Evolutionary conservation across 92 coral and sea anemone species (phyloP).

Genomic region (Virgularia gustaviana): DNA sequence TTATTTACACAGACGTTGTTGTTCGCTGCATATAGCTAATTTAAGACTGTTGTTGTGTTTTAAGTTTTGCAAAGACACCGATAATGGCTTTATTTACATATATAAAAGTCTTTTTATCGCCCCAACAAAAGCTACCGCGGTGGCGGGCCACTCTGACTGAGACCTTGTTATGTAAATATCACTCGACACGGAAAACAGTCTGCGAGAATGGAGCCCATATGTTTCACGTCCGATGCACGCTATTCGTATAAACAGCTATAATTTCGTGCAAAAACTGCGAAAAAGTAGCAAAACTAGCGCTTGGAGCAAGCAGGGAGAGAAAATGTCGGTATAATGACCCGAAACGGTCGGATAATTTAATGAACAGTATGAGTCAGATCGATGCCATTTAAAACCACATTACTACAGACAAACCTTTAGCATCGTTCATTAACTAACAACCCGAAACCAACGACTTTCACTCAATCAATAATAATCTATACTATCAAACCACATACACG

Average conservation of each 20-base stretch:
- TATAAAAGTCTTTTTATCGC: constrained; percentile 43
- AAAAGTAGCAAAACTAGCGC: too few species aligned
- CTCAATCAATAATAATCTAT: too few species aligned
- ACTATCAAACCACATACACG: too few species aligned
- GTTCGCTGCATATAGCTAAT: constrained; percentile 8
- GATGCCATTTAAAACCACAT: constrained; percentile 31
- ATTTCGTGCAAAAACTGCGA: too few species aligned
- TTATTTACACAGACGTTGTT: constrained; percentile 39
- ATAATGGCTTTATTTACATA: constrained; percentile 44
- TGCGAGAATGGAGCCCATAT: constrained; percentile 20
- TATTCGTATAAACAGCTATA: background rate
- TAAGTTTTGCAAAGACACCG: constrained; percentile 32
- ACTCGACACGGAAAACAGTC: constrained; percentile 9
- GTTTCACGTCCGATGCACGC: background rate
- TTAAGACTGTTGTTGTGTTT: constrained; percentile 30
- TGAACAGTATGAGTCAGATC: constrained; percentile 37
- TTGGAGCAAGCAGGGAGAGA: too few species aligned
- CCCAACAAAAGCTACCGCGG: constrained; percentile 32
- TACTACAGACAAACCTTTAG: constrained; percentile 7
- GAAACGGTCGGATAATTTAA: constrained; percentile 20
- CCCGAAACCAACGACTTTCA: too few species aligned
- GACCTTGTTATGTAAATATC: constrained; percentile 39
- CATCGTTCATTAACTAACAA: constrained; percentile 11
- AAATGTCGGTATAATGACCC: background rate
- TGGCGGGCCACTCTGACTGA: constrained; percentile 17